Conservation (phyloP, 2,113 vertebrate species). For the Saccopteryx bilineata region DNA sequence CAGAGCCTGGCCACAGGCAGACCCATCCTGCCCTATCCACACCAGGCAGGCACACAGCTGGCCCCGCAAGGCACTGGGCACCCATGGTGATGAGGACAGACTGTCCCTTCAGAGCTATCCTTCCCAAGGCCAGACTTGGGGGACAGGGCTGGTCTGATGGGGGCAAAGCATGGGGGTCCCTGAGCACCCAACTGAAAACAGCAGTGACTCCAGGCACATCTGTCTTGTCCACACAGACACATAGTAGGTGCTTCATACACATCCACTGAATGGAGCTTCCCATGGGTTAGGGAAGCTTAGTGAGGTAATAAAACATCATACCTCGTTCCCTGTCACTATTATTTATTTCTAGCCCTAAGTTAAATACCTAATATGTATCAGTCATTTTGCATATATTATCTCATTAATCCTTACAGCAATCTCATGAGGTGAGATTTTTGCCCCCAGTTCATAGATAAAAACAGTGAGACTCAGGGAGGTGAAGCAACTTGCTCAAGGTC, state of each 20-base stretch:
- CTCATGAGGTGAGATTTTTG: background rate
- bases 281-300: rapidly evolving
- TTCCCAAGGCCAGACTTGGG: background rate
- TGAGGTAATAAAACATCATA: rapidly evolving
- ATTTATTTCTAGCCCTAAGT: background rate
- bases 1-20: background rate
- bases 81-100: too few species aligned
- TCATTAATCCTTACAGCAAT: background rate
- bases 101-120: background rate
- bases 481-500: background rate
- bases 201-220: too few species aligned
- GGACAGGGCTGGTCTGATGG: background rate
- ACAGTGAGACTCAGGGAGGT: background rate
- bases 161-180: rapidly evolving
- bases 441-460: background rate
- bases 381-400: background rate
- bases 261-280: rapidly evolving
- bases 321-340: background rate
- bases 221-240: background rate
- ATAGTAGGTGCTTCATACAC: background rate
- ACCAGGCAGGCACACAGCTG: background rate
- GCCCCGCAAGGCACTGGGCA: background rate
- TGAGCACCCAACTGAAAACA: background rate
- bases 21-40: background rate
- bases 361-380: background rate